Base-by-base conservation (phyloP, 1,140 invertebrate genomes). In the Tetramorium simillimum region DNA sequence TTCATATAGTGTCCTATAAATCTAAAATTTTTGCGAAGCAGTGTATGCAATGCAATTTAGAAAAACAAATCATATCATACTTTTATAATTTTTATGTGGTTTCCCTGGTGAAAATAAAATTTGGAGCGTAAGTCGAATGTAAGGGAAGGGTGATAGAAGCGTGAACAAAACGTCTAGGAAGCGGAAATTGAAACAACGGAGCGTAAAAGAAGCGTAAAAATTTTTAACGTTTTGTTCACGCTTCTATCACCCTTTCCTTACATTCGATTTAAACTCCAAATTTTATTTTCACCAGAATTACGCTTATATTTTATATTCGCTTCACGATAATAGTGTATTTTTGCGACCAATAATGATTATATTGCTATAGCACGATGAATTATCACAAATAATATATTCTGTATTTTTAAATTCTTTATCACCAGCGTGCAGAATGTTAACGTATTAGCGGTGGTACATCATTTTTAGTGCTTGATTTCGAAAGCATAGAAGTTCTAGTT, bases 391-490 rank as follows among this genome's bases (percentile, higher is more conserved):
- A 67, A 14, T 67, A 40, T 37, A 63, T 58, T 58, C 1, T 40
- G 28, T 16, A 3, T 56, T 21, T 56, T 40, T 58, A 1, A 7
- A 76, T 53, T 86, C 62, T 69, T 89, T 93, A 95, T 94, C 92
- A 92, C 91, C 1, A 1, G 24, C 33, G 93, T 93, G 92, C 94
- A 21, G 94, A 95, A 90, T 95, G 93, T 85, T 94, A 93, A 58
- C 94, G 93, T 89, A 95, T 92, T 60, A 92, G 92, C 69, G 93
- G 94, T 73, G 91, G 91, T 70, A 78, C 73, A 43, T 85, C 78
- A 73, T 85, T 92, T 88, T 88, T 93, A 37, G 86, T 88, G 49
- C 89, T 77, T 37, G 24, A 87, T 88, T 94, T 90, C 77, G 88
- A 85, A 85, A 94, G 88, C 10, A 94, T 75, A 40, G 93, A 93